A percentile compares a stretch with the other conserved stretches of the same genome.
These are phyloP conservation scores for Dascillus cervinus DNA, from an alignment of 2,888 invertebrate species.

Conservation along the genomic window DNA sequence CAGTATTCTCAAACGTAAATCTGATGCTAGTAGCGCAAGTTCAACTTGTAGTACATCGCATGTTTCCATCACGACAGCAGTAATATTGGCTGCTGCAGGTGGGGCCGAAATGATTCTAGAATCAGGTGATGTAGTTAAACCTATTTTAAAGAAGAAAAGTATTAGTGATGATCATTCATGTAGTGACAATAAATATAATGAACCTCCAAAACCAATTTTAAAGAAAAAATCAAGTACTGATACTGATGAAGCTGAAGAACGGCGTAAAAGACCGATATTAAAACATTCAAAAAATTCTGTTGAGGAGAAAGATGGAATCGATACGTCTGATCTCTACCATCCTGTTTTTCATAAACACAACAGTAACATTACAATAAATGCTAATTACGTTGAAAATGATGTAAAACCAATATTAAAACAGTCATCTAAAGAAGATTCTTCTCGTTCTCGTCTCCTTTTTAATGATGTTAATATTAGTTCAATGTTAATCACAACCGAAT, in stretches of 20 bases:
- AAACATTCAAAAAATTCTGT: constrained; percentile 58
- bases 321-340: constrained; percentile 2
- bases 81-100: constrained; percentile 56
- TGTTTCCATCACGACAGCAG: constrained; percentile 61
- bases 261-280: constrained; percentile 67
- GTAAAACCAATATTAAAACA: constrained; percentile 61
- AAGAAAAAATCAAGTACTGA: constrained; percentile 80
- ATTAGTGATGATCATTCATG: constrained; percentile 47
- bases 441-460: constrained; percentile 58
- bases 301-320: constrained; percentile 17
- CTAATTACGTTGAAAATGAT: constrained; percentile 44
- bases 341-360: constrained; percentile 3
- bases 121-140: constrained; percentile 50
- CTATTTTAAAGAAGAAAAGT: constrained; percentile 78
- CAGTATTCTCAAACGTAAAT: constrained; percentile 72
- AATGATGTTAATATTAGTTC: constrained; percentile 34
- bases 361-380: constrained; percentile 7
- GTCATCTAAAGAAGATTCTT: constrained; percentile 53
- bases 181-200: constrained; percentile 21
- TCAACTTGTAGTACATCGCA: constrained; percentile 57
- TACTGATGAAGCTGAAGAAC: constrained; percentile 66
- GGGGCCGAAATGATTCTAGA: constrained; percentile 42
- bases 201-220: constrained; percentile 66
- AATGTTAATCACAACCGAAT: constrained; percentile 17
- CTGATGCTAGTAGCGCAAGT: constrained; percentile 52